Evolutionary conservation across 2,797 vertebrate species (phyloP).

Genomic region (Telmatherina bonti): DNA sequence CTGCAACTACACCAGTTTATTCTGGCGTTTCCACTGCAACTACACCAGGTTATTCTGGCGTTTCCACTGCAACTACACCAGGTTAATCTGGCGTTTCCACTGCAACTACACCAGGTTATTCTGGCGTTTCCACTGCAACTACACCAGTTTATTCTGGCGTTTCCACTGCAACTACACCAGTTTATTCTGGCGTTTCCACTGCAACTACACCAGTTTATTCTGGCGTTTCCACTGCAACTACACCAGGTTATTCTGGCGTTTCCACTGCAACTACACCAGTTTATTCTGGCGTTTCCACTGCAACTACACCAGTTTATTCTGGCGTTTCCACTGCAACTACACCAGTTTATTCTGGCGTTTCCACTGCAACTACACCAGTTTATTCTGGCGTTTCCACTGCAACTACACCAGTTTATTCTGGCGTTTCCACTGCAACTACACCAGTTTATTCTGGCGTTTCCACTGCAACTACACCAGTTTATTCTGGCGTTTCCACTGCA

Average conservation of each 20-base stretch:
- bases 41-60: conserved; percentile 15
- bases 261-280: background rate
- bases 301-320: background rate
- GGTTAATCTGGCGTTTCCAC: conserved; percentile 18
- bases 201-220: background rate
- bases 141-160: conserved; percentile 18
- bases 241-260: conserved; percentile 22
- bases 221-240: conserved; percentile 1
- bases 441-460: conserved; percentile 24
- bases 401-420: background rate
- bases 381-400: conserved; percentile 14
- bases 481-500: conserved; percentile 7
- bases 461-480: background rate
- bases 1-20: background rate
- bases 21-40: conserved; percentile 3
- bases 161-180: background rate
- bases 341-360: conserved; percentile 23
- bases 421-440: background rate
- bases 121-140: conserved; percentile 1
- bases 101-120: background rate
- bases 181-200: conserved; percentile 18
- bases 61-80: background rate
- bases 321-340: background rate
- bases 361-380: background rate
- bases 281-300: conserved; percentile 16